Percentiles rank a stretch among this genome's conserved stretches.
phyloP scores from a whole-genome alignment of 1,140 invertebrate species.

The Diuraphis noxia region DNA sequence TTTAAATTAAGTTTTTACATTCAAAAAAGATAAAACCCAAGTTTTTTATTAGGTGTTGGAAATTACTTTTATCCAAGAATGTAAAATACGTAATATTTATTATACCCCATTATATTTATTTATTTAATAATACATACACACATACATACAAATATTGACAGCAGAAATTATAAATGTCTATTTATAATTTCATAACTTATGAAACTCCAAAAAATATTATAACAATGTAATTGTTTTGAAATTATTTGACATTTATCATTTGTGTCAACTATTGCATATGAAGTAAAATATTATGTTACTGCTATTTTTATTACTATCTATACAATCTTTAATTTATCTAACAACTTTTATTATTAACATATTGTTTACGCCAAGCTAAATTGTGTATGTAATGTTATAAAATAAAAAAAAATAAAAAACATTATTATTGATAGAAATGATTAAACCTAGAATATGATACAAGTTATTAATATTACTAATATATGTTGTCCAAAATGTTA shows the following conservation, averaged over 20 bases:
- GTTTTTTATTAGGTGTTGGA: neutral
- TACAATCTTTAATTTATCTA: neutral
- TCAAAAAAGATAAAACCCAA: conserved; percentile 29
- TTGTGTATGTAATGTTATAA: too few relatives aligned
- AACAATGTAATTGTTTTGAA: neutral
- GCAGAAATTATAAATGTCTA: neutral
- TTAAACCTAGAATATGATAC: neutral
- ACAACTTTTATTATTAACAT: neutral
- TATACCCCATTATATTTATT: neutral
- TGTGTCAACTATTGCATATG: neutral
- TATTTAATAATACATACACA: too few relatives aligned
- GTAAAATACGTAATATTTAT: too few relatives aligned
- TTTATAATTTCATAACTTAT: neutral
- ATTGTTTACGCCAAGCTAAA: too few relatives aligned
- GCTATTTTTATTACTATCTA: neutral
- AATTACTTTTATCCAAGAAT: neutral
- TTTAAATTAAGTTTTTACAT: conserved; percentile 30
- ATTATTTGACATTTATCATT: neutral
- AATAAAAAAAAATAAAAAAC: too few relatives aligned
- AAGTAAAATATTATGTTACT: neutral
- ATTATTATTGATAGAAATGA: neutral
- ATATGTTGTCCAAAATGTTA: neutral
- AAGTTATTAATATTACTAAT: neutral
- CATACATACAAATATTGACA: neutral
- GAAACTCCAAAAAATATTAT: neutral